Conservation (phyloP, 1,140 invertebrate species). For the Dreissena rostriformis region DNA sequence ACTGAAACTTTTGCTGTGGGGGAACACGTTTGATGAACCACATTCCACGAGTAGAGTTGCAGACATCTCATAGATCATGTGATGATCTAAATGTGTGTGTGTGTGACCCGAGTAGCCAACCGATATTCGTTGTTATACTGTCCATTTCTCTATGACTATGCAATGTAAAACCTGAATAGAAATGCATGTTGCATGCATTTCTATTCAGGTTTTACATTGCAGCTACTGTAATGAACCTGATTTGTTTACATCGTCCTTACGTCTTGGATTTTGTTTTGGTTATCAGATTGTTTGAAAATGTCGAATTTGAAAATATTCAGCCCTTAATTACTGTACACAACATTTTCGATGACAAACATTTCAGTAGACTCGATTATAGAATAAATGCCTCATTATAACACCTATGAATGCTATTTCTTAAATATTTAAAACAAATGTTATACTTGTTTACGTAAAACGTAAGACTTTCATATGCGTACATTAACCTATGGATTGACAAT, state of each 20-base stretch:
- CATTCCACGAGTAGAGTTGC: background rate
- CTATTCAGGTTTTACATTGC: conserved; percentile 64
- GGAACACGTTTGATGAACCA: conserved; percentile 76
- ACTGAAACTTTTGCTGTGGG: conserved; percentile 79
- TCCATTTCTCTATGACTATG: conserved; percentile 50
- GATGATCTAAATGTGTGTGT: conserved; percentile 8
- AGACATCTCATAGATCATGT: conserved; percentile 7
- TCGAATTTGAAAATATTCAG: no score
- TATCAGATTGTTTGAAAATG: conserved; percentile 57
- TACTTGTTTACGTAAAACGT: no score
- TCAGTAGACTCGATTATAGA: no score
- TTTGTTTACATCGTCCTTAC: conserved; percentile 48
- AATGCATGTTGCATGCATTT: conserved; percentile 59
- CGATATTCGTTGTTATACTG: background rate
- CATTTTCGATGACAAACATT: no score
- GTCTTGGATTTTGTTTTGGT: conserved; percentile 67
- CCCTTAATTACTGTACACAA: no score
- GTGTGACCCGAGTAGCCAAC: background rate
- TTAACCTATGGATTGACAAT: no score
- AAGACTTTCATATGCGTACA: no score
- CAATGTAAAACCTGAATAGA: conserved; percentile 48
- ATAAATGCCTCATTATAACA: no score
- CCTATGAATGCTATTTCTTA: no score
- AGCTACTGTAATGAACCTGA: conserved; percentile 50
- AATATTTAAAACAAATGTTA: no score